phyloP scores from a whole-genome alignment of 2,888 invertebrate genomes.

The Lasius fuliginosus region DNA sequence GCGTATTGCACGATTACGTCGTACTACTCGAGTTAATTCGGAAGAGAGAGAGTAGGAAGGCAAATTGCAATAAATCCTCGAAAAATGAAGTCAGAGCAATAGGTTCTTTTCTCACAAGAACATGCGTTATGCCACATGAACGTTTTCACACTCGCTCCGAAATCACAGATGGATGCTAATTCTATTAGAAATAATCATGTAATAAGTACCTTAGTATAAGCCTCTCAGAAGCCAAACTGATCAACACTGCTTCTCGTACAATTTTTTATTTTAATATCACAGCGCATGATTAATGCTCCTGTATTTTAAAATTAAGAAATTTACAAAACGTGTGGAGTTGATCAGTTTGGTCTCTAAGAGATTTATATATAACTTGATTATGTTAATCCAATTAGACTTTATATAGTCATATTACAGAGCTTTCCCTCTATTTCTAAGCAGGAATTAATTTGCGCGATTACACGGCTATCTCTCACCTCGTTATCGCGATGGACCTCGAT shows the following conservation, averaged over 20 bases:
- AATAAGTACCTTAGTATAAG: not conserved
- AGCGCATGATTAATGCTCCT: not conserved
- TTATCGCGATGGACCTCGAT: slow-evolving; percentile 11
- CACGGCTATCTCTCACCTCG: slow-evolving; percentile 15
- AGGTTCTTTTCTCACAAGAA: not conserved
- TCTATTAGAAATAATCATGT: not conserved
- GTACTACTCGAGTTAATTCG: slow-evolving; percentile 15
- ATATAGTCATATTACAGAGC: not conserved
- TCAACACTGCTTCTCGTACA: not conserved
- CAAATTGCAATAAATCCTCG: not conserved
- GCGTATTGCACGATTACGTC: slow-evolving; percentile 11
- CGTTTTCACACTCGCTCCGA: not conserved
- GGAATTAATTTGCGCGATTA: slow-evolving; percentile 21
- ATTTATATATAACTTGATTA: not conserved
- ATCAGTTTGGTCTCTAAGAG: not conserved
- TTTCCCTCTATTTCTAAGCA: not conserved
- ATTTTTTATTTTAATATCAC: not conserved
- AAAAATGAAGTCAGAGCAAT: not conserved
- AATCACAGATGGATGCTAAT: not conserved
- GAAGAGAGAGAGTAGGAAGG: not conserved
- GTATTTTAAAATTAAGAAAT: not conserved
- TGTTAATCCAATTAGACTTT: slow-evolving; percentile 5
- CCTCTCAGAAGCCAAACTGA: not conserved
- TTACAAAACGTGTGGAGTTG: not conserved
- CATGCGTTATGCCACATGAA: not conserved